Evolutionary conservation across 1,140 invertebrate species (phyloP), one percentile per base, ranked within the genome.

Genomic region (Macrotrachela quadricornifera): DNA sequence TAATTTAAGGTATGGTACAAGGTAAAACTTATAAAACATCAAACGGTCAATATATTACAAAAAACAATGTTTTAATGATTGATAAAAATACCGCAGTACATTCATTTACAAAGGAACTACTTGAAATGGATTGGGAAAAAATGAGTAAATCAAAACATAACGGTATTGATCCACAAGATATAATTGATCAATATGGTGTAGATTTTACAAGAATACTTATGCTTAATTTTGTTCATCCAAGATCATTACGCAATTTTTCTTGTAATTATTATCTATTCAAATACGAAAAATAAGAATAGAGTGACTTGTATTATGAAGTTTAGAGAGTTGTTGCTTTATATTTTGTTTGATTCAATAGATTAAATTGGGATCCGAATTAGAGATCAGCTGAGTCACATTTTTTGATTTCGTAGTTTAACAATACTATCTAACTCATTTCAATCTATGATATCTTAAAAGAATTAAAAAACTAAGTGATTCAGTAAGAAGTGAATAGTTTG

Each of bases 111-210:
- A 14, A 21, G 30, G 30, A 38, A 10, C 6, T 36, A 16, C 10
- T 21, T 53, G 10, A 51, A 39, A 36, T 36, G 16, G n/a, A 75
- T 16, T 94, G 83, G 83, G 91, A 97, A 65, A 97, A 99, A 76
- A 99, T 99, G 92, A 91, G 85, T 56, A 97, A 99, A 73, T 97
- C 91, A 1, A 97, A 96, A 71, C 68, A 79, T 51, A 99, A 97
- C 73, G 92, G 92, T 1, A 79, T 92, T 14, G 83, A 94, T 71
- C 92, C 92, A n/a, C 68, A 79, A 58, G 76, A 69, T 51, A 74
- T 92, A 57, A 73, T 94, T 49, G 61, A 74, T 13, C 70, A 80
- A 59, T 83, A 85, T 73, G 85, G 87, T n/a, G 76, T 80, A 56
- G 88, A 94, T 67, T 80, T 82, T 13, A 88, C 83, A 0, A 71